Base-by-base conservation (phyloP, 2,888 invertebrate genomes). In the Amphiduros pacificus region DNA sequence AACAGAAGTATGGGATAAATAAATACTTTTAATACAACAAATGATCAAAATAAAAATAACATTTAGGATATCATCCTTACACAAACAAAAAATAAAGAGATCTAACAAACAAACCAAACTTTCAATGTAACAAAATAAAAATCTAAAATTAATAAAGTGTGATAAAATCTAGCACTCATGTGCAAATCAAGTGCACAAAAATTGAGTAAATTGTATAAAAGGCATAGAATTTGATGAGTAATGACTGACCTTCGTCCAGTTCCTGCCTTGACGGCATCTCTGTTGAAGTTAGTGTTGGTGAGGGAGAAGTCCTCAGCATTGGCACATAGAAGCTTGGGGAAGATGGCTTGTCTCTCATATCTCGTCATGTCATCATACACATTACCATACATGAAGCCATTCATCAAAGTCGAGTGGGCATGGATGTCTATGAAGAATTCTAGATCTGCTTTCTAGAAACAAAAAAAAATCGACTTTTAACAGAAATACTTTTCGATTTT, bases 381-480 rank as follows among this genome's bases (percentile, higher is more conserved):
- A 70, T 95, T 97, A 26, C 97, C 98, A 75, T 94, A 93, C 66
- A 97, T 90, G 83, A 97, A 98, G 58, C 93, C 90, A 9, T 97
- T 97, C 77, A 92, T 90, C 64, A 94, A 88, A 71, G 92, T 94
- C 17, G 92, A 89, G 79, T 98, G 94, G 6, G 94, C 92, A 80
- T 99, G 98, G 54, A 99, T 86, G 83, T 99, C 98, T 60, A 99
- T 87, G 65, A 95, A 92, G 80, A 96, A 93, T 83, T 97, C 96
- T 73, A 98, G 83, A 71, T 95, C 92, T 22, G 84, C 79, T 67
- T 87, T 87, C 83, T 87, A n/a, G n/a, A n/a, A n/a, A n/a, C n/a
- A n/a, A n/a, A n/a, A n/a, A n/a, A n/a, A n/a, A n/a, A n/a, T n/a
- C n/a, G n/a, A n/a, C n/a, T n/a, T n/a, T n/a, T n/a, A n/a, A n/a